These are phyloP conservation scores for Buceros bicornis DNA, from an alignment of 2,797 vertebrate species.

Conservation along the genomic window DNA sequence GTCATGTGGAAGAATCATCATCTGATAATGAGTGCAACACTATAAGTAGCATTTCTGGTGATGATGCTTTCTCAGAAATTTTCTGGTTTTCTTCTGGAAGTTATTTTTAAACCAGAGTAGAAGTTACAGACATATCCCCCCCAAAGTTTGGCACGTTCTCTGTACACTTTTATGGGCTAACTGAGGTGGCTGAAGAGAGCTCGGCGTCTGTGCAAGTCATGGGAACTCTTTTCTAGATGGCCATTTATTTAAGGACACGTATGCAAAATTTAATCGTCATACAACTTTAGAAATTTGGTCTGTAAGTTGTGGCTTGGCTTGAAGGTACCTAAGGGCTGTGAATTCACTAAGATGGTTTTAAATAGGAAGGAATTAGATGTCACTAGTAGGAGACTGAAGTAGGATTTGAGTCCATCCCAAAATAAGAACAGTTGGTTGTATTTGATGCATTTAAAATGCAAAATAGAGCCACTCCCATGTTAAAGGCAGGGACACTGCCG, in stretches of 20 bases:
- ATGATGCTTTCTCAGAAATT: neutral
- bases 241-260: neutral
- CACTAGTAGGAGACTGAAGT: neutral
- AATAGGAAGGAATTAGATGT: neutral
- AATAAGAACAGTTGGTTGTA: neutral
- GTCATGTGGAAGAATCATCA: neutral
- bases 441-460: neutral
- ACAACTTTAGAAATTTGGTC: neutral
- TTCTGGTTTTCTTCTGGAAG: neutral
- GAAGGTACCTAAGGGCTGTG: neutral
- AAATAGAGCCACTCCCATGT: neutral
- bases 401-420: neutral
- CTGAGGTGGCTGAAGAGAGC: neutral
- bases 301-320: neutral
- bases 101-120: neutral
- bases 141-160: neutral
- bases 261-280: neutral
- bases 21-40: neutral
- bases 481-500: neutral
- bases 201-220: accelerated
- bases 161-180: neutral
- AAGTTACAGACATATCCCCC: neutral
- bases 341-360: neutral
- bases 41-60: neutral
- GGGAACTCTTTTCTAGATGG: neutral